Percentiles rank a stretch among this genome's conserved stretches.
Conservation (phyloP, 2,113 vertebrate species). For the Chloebia gouldiae region DNA sequence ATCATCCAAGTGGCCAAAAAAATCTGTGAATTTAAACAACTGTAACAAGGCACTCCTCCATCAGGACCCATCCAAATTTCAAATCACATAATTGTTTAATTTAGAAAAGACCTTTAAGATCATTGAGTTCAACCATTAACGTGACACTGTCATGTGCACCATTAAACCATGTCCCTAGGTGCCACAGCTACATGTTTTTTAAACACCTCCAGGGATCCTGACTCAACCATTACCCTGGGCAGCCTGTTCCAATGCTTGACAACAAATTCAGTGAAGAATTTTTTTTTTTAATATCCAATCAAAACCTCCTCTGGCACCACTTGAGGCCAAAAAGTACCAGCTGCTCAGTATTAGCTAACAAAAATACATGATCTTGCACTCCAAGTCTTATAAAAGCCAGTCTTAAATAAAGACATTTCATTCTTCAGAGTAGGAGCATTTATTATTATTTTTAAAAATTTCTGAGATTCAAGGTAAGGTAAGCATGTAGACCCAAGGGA, state of each 20-base stretch:
- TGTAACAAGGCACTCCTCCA: neutral
- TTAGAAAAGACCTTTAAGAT: neutral
- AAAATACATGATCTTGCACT: neutral
- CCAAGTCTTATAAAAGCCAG: neutral
- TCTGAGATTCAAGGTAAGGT: neutral
- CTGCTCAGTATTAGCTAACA: neutral
- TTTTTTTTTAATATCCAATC: neutral
- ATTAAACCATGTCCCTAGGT: neutral
- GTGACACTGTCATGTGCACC: neutral
- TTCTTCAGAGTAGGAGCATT: neutral
- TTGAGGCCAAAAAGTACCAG: neutral
- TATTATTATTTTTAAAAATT: neutral
- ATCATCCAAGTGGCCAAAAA: neutral
- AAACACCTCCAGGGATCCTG: neutral
- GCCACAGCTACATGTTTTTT: neutral
- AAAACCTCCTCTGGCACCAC: neutral
- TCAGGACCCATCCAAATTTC: neutral
- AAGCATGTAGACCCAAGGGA: neutral
- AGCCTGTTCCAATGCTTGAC: neutral
- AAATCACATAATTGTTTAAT: neutral
- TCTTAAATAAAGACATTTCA: neutral
- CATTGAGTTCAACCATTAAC: neutral
- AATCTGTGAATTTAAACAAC: neutral
- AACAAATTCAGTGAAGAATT: neutral
- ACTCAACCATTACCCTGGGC: neutral